Conservation (phyloP, 1,140 invertebrate genomes). For the Drosophila truncata region DNA sequence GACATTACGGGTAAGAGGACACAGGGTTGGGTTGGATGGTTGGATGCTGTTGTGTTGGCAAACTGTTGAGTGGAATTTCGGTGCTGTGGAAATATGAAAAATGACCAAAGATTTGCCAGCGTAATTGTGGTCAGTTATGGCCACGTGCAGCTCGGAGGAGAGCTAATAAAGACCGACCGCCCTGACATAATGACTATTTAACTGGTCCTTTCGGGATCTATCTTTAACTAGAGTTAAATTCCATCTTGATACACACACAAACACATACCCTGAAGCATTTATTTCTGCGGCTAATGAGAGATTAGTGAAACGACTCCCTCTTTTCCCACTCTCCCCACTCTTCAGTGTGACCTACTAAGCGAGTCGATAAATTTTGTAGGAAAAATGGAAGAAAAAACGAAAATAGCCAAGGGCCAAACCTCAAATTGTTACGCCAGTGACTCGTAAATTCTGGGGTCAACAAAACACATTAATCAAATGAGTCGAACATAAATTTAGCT, state of each 20-base stretch:
- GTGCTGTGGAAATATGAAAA: conserved; percentile 61
- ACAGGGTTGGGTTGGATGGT: background rate
- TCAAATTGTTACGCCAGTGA: conserved; percentile 54
- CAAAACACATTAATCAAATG: conserved; percentile 69
- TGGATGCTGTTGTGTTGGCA: conserved; percentile 49
- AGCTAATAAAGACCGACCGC: conserved; percentile 37
- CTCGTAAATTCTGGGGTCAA: conserved; percentile 47
- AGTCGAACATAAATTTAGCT: conserved; percentile 66
- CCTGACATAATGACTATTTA: conserved; percentile 42
- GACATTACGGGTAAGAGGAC: conserved; percentile 10
- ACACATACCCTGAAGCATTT: background rate
- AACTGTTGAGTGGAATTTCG: conserved; percentile 73
- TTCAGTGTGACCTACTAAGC: conserved; percentile 44
- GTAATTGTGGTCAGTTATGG: conserved; percentile 66
- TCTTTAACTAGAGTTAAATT: background rate
- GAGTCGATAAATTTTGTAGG: conserved; percentile 58
- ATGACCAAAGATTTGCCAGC: conserved; percentile 65
- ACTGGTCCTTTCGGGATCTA: conserved; percentile 5
- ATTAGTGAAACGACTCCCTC: conserved; percentile 23
- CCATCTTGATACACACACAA: background rate
- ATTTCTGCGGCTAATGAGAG: conserved; percentile 17
- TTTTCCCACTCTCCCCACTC: conserved; percentile 24
- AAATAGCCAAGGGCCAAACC: conserved; percentile 18
- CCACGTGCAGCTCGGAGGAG: conserved; percentile 11
- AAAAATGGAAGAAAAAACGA: conserved; percentile 10